Evolutionary conservation across 2,888 invertebrate genomes (phyloP).

Genomic region (Scelioninae gen. 1): DNA sequence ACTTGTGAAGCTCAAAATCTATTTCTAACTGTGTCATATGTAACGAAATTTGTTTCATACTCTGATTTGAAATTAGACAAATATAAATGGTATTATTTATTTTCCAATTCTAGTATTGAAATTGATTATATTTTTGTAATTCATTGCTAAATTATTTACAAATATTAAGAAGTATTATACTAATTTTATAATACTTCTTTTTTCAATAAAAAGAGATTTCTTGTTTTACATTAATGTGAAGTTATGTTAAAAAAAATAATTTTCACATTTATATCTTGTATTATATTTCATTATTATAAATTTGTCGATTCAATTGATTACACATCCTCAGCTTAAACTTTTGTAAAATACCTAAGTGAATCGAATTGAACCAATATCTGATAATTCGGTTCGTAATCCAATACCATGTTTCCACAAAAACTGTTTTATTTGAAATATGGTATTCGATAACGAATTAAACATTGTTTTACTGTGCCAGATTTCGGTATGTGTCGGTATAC

Average conservation of each 20-base stretch:
- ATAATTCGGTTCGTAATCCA: constrained; percentile 1
- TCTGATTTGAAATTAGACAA: neutral
- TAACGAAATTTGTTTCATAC: constrained; percentile 10
- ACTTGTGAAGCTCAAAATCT: constrained; percentile 30
- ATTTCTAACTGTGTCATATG: constrained; percentile 1
- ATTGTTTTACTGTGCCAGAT: constrained; percentile 1
- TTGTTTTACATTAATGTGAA: too few relatives aligned
- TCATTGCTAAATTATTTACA: too few relatives aligned
- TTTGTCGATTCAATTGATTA: too few relatives aligned
- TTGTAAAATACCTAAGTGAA: neutral
- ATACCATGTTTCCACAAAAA: neutral
- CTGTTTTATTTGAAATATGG: constrained; percentile 5
- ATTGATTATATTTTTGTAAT: too few relatives aligned
- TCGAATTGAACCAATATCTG: neutral
- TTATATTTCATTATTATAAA: too few relatives aligned
- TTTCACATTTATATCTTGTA: too few relatives aligned
- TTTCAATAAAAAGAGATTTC: too few relatives aligned
- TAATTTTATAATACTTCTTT: too few relatives aligned
- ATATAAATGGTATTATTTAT: neutral
- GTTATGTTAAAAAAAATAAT: too few relatives aligned
- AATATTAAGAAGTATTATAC: too few relatives aligned
- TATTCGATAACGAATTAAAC: neutral
- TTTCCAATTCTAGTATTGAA: too few relatives aligned
- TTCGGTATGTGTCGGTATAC: neutral
- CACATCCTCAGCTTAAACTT: neutral